Evolutionary conservation across 2,888 invertebrate species (phyloP), one percentile per base, ranked within the genome.

Genomic region (Stenchaetothrips biformis): DNA sequence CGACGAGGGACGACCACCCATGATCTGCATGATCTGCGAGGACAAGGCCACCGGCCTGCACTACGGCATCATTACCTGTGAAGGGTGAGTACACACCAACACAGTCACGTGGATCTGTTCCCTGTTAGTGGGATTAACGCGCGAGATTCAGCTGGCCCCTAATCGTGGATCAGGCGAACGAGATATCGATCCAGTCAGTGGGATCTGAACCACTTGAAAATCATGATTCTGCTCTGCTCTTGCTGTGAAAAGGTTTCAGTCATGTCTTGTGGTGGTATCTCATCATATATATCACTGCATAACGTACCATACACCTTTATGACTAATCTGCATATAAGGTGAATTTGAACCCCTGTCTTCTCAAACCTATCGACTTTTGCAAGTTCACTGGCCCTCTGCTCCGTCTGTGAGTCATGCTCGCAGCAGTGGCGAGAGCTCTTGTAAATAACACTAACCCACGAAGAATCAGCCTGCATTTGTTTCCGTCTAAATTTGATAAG

Each of bases 31-130:
- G 95, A 99, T 99, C 85, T 99, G 99, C 88, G 97, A 97, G 87
- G 99, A 99, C 86, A 97, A 96, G 86, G 98, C 98, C 80, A 98
- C 98, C 4, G 99, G 99, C 49, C 90, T 99, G 81, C 99, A 99
- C 88, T 99, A 99, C 86, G 99, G 99, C 82, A 98, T 99, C 87
- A 98, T 98, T 86, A 99, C 99, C 81, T 99, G 99, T 89, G 99
- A 99, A 89, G 99, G 99, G 90, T 94, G 87, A 89, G 89, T n/a
- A n/a, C n/a, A n/a, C n/a, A n/a, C n/a, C n/a, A n/a, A n/a, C n/a
- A n/a, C n/a, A n/a, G n/a, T n/a, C n/a, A n/a, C n/a, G n/a, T n/a
- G 37, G 37, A 37, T 37, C 37, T 37, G 37, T 37, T 37, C 37
- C 37, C 37, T 37, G 37, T 37, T 37, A n/a, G n/a, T 37, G 37